Evolutionary conservation across 2,888 invertebrate genomes (phyloP).

Genomic region (Drosophila melanosoma): DNA sequence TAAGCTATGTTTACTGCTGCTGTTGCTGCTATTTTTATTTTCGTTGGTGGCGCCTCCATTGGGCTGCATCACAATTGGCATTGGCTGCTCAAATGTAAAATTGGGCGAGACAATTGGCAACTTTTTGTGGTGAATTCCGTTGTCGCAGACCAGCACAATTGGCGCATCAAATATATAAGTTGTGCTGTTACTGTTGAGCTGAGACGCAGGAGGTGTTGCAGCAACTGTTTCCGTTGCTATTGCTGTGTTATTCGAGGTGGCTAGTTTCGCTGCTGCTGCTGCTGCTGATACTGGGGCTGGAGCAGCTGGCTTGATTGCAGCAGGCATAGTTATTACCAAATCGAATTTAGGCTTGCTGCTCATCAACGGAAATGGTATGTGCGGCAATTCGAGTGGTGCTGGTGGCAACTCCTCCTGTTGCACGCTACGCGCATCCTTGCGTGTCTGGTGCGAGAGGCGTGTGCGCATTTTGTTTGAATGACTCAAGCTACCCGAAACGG

Average conservation of each 20-base stretch:
- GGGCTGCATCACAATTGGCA: slow-evolving; percentile 86
- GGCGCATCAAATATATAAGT: slow-evolving; percentile 85
- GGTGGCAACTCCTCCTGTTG: slow-evolving; percentile 84
- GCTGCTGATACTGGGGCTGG: slow-evolving; percentile 4
- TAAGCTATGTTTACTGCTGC: slow-evolving; percentile 40
- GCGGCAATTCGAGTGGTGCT: slow-evolving; percentile 86
- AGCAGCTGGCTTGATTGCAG: slow-evolving; percentile 3
- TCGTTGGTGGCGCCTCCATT: slow-evolving; percentile 57
- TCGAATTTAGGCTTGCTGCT: slow-evolving; percentile 83
- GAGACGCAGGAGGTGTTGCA: slow-evolving; percentile 1
- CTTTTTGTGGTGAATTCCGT: background rate
- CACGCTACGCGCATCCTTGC: slow-evolving; percentile 55
- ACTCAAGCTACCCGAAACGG: slow-evolving; percentile 25
- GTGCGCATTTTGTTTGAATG: slow-evolving; percentile 68
- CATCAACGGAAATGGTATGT: slow-evolving; percentile 84
- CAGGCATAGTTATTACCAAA: slow-evolving; percentile 62
- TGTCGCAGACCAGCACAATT: slow-evolving; percentile 69
- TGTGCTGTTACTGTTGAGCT: background rate
- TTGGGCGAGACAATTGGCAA: slow-evolving; percentile 84
- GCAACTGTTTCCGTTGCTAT: slow-evolving; percentile 1
- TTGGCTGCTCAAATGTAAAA: slow-evolving; percentile 87
- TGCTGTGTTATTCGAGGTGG: background rate
- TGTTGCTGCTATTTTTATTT: slow-evolving; percentile 41
- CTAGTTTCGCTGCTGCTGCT: background rate
- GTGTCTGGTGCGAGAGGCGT: slow-evolving; percentile 59